These are phyloP conservation scores for Salvator merianae DNA, from an alignment of 2,113 vertebrate genomes.

Conservation along the genomic window DNA sequence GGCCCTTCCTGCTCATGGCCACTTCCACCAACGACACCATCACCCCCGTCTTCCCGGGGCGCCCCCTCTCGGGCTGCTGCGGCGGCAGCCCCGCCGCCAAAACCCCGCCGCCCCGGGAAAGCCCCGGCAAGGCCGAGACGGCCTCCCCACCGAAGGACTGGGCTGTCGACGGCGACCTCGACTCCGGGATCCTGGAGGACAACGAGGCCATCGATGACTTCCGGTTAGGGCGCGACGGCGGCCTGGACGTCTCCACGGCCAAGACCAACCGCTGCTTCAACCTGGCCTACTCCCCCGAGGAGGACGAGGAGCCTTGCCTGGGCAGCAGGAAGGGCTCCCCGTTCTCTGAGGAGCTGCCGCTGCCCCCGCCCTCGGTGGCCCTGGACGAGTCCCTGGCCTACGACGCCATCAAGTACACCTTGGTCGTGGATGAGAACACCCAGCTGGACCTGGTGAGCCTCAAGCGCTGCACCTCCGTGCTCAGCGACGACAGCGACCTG, in stretches of 20 bases:
- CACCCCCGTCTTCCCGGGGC: constrained; percentile 75
- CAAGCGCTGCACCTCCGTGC: constrained; percentile 89
- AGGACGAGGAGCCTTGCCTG: constrained; percentile 78
- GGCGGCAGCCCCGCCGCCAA: not conserved
- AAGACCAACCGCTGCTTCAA: constrained; percentile 87
- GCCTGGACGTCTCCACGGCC: constrained; percentile 79
- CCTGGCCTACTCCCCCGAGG: constrained; percentile 81
- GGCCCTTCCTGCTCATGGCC: constrained; percentile 80
- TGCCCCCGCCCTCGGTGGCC: constrained; percentile 33
- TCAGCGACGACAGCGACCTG: constrained; percentile 88
- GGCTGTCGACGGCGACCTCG: constrained; percentile 41
- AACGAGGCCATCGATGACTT: constrained; percentile 58
- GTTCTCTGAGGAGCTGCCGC: constrained; percentile 68
- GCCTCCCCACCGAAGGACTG: not conserved
- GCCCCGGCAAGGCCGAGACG: accelerated
- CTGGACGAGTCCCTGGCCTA: constrained; percentile 88
- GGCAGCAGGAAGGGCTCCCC: constrained; percentile 69
- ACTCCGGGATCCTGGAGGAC: constrained; percentile 54
- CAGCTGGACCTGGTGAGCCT: constrained; percentile 95
- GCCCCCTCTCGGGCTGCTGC: constrained; percentile 43
- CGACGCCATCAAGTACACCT: constrained; percentile 96
- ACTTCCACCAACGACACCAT: constrained; percentile 83
- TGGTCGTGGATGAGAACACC: constrained; percentile 97
- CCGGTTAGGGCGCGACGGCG: constrained; percentile 50
- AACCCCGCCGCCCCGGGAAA: accelerated